Evolutionary conservation across 1,140 invertebrate species (phyloP).

Genomic region (Dolichoris vasculosae): DNA sequence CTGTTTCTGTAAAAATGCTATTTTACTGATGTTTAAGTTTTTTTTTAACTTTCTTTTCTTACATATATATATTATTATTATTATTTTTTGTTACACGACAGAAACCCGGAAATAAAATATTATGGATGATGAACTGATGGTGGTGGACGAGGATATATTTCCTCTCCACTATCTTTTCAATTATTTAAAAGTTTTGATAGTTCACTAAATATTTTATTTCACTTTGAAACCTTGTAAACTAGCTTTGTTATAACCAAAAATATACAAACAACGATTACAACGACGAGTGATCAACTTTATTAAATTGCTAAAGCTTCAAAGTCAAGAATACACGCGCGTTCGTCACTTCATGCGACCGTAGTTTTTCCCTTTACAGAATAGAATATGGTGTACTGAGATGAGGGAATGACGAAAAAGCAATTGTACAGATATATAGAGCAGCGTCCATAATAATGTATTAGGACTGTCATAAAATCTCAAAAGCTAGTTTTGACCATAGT

Average conservation of each 20-base stretch:
- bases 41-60: not conserved
- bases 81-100: not conserved
- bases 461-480: no score
- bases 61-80: not conserved
- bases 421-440: not conserved
- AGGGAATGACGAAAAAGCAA: not conserved
- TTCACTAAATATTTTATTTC: not conserved
- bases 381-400: slow-evolving; percentile 6
- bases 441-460: not conserved
- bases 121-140: not conserved
- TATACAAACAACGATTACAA: not conserved
- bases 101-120: not conserved
- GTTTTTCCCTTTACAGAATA: slow-evolving; percentile 30
- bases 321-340: slow-evolving; percentile 19
- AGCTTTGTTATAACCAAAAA: not conserved
- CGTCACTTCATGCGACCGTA: slow-evolving; percentile 66
- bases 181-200: not conserved
- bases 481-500: not conserved
- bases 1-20: not conserved
- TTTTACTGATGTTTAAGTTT: not conserved
- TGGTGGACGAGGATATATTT: not conserved
- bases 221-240: not conserved
- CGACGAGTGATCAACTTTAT: not conserved
- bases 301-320: not conserved
- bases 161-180: not conserved